These are phyloP conservation scores for Penaeus japonicus DNA, from an alignment of 1,140 invertebrate genomes.

Conservation along the genomic window DNA sequence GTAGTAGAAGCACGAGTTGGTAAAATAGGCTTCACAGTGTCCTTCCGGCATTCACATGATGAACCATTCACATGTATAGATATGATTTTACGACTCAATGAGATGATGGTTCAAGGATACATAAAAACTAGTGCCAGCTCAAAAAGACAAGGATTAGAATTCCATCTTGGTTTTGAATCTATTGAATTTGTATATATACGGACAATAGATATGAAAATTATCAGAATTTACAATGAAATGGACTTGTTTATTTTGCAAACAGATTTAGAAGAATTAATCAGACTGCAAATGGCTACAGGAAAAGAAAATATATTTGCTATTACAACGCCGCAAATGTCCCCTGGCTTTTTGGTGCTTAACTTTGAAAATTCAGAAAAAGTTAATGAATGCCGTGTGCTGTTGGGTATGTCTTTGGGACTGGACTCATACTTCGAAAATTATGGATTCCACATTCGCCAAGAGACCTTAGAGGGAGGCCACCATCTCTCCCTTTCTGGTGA, in stretches of 20 bases:
- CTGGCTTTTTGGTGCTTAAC: slow-evolving; percentile 20
- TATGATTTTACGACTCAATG: neutral
- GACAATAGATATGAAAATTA: neutral
- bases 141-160: neutral
- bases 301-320: slow-evolving; percentile 11
- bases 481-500: neutral
- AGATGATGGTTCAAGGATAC: neutral
- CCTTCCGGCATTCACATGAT: neutral
- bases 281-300: neutral
- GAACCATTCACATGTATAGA: neutral
- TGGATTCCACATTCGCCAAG: neutral
- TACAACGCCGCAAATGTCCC: neutral
- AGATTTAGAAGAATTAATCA: neutral
- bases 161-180: slow-evolving; percentile 6
- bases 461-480: neutral
- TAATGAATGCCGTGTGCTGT: neutral
- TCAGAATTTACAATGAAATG: neutral
- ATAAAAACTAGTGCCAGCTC: too few relatives aligned
- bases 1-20: slow-evolving; percentile 22
- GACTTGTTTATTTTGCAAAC: neutral
- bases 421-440: neutral
- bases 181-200: neutral
- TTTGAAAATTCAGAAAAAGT: neutral
- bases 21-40: slow-evolving; percentile 27
- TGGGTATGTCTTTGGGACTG: neutral